Evolutionary conservation across 2,797 vertebrate species (phyloP).

Genomic region (Lagorchestes hirsutus): DNA sequence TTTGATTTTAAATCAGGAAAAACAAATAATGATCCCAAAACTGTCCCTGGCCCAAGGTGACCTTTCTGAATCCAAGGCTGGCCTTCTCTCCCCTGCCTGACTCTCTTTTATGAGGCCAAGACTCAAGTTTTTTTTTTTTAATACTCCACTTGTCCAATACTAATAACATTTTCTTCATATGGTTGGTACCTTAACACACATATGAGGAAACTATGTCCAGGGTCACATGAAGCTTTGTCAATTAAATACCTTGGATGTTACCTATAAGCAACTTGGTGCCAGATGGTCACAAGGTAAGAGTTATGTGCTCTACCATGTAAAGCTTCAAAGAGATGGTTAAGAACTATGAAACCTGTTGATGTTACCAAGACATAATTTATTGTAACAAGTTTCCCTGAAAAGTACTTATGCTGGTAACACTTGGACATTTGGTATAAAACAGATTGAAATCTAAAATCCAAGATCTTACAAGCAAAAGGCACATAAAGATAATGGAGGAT

Average conservation of each 20-base stretch:
- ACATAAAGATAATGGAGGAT: conserved; percentile 5
- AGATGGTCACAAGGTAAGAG: conserved; percentile 5
- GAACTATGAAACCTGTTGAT: conserved; percentile 42
- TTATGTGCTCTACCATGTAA: background rate
- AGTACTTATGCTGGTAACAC: background rate
- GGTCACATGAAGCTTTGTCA: background rate
- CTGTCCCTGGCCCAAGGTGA: background rate
- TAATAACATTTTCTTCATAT: background rate
- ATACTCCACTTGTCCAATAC: background rate
- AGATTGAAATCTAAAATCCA: conserved; percentile 39
- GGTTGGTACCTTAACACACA: background rate
- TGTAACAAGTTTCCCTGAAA: background rate
- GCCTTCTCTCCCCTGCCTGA: too few relatives aligned
- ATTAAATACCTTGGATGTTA: background rate
- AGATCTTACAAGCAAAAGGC: conserved; percentile 12
- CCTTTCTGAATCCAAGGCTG: background rate
- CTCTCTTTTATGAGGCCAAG: background rate
- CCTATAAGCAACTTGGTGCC: background rate
- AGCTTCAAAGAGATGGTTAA: conserved; percentile 27
- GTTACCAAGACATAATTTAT: background rate
- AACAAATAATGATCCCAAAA: background rate
- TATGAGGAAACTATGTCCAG: background rate
- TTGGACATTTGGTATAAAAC: background rate
- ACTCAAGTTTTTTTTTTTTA: background rate
- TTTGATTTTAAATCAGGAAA: background rate